phyloP scores from a whole-genome alignment of 2,113 vertebrate genomes.

The Hydrochoerus hydrochaeris region DNA sequence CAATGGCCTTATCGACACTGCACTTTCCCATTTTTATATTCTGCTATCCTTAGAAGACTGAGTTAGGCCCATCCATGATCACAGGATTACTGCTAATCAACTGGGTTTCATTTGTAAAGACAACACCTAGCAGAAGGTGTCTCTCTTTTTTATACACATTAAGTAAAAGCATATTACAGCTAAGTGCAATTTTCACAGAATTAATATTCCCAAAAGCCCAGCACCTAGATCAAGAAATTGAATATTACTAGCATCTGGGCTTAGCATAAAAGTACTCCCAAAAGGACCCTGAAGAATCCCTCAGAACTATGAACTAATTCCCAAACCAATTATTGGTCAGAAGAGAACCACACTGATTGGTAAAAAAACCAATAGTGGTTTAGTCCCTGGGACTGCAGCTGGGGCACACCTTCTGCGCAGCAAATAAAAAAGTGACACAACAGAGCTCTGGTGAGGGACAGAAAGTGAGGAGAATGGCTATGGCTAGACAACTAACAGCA shows the following conservation, averaged over 20 bases:
- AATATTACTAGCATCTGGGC: not conserved
- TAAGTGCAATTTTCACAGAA: slow-evolving; percentile 21
- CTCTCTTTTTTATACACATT: not conserved
- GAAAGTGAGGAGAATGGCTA: not conserved
- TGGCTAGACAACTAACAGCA: not conserved
- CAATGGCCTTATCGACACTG: not conserved
- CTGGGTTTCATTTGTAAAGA: not conserved
- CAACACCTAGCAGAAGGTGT: not conserved
- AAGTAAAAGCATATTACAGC: not conserved
- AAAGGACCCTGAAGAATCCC: not conserved
- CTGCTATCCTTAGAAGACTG: not conserved
- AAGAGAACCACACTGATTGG: not conserved
- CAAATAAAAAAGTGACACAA: not conserved
- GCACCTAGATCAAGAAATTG: not conserved
- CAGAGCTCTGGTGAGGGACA: not conserved
- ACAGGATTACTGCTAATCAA: not conserved
- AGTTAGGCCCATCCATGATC: not conserved
- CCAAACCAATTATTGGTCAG: not conserved
- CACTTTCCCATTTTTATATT: not conserved
- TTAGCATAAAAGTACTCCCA: not conserved
- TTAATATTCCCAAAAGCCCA: not conserved
- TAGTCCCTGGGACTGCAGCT: not conserved
- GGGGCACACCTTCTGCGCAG: not conserved
- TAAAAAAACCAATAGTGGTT: not conserved
- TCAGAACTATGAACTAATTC: not conserved